These are phyloP conservation scores for Caenorhabditis sulstoni DNA, from an alignment of 2,888 invertebrate species.

Conservation along the genomic window DNA sequence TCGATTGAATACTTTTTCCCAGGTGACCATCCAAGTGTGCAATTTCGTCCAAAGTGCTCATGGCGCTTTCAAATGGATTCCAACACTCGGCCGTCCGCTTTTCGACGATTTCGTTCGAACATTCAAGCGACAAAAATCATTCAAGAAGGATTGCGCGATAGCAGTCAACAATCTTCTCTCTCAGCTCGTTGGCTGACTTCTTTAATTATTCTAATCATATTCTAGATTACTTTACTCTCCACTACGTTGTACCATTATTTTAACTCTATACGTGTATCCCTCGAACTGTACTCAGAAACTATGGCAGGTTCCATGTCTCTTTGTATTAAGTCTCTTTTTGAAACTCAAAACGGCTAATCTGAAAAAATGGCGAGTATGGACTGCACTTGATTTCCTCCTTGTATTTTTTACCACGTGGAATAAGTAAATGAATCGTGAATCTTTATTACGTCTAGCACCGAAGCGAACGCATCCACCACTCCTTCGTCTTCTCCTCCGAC, in stretches of 20 bases:
- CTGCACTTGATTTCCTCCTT: not conserved
- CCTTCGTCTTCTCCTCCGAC: constrained; percentile 19
- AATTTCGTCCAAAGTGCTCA: constrained; percentile 35
- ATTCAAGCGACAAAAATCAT: constrained; percentile 55
- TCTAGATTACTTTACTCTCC: not conserved
- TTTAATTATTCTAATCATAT: not conserved
- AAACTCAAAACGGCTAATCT: not conserved
- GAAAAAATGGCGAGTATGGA: not conserved
- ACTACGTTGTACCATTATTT: not conserved
- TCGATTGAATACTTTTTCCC: too few relatives aligned
- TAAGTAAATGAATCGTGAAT: not conserved
- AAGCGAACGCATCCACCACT: constrained; percentile 57
- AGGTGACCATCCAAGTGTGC: constrained; percentile 17
- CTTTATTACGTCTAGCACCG: constrained; percentile 25
- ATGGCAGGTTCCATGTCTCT: constrained; percentile 45
- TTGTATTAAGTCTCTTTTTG: constrained; percentile 3
- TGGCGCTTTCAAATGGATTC: constrained; percentile 54
- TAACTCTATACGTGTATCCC: constrained; percentile 3
- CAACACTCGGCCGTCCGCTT: constrained; percentile 23
- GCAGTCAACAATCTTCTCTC: constrained; percentile 24
- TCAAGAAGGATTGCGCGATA: constrained; percentile 36
- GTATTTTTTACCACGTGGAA: not conserved
- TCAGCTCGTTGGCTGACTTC: constrained; percentile 11
- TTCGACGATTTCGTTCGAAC: constrained; percentile 56
- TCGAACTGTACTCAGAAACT: not conserved